Percentiles rank a stretch among this genome's conserved stretches.
phyloP scores from a whole-genome alignment of 2,113 vertebrate species.

The Poicephalus meyeri region DNA sequence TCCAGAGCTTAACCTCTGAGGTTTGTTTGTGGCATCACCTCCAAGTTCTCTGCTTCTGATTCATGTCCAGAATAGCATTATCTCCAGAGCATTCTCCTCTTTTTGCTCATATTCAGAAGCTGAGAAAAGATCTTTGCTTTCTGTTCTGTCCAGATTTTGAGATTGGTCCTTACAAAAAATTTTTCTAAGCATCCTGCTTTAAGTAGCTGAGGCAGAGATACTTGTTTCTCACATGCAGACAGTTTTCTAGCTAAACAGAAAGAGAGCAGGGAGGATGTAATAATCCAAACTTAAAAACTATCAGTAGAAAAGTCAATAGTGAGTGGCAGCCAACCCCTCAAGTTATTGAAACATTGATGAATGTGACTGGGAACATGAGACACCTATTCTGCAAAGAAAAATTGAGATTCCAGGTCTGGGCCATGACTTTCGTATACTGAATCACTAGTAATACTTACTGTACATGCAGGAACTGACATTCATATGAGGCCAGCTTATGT shows the following conservation, averaged over 20 bases:
- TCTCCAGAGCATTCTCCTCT: not conserved
- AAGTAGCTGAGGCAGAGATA: not conserved
- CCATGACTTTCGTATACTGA: not conserved
- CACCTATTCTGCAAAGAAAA: not conserved
- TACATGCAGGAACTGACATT: not conserved
- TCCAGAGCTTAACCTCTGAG: not conserved
- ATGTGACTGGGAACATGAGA: not conserved
- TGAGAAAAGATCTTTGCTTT: not conserved
- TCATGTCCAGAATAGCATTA: not conserved
- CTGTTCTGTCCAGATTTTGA: not conserved
- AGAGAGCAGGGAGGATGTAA: not conserved
- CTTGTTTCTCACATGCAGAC: not conserved
- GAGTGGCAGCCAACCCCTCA: not conserved
- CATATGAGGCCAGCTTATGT: not conserved
- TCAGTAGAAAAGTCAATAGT: not conserved
- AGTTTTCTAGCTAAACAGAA: not conserved
- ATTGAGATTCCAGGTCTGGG: not conserved
- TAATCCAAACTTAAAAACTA: not conserved
- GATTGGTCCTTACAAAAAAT: fast-evolving
- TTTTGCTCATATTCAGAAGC: not conserved
- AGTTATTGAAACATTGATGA: not conserved
- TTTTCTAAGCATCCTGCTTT: not conserved
- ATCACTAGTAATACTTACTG: not conserved
- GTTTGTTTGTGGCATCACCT: not conserved
- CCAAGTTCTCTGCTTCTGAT: not conserved